Evolutionary conservation across 1,140 invertebrate species (phyloP), one percentile per base, ranked within the genome.

Genomic region (Heterodera carotae): DNA sequence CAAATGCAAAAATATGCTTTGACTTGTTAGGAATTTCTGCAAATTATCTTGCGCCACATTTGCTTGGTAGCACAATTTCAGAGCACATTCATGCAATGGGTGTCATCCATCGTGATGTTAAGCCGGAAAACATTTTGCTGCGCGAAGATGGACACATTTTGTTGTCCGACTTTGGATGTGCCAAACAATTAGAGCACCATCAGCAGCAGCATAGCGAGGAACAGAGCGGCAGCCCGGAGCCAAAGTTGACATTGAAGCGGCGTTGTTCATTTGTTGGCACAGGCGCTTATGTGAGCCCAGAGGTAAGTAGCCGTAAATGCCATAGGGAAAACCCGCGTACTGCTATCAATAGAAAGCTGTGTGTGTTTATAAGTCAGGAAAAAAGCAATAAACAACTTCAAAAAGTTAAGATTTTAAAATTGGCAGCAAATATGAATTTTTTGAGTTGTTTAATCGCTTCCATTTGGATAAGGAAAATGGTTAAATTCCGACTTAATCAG

Each of bases 221-320:
- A 62, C n/a, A 18, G 29, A 39, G 39, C n/a, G 59, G 6, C 29
- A 39, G 34, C 6, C 15, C 69, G 60, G 53, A 33, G 10, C 25
- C 56, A 25, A 33, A 34, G 34, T 25, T 25, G 27, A 25, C 69
- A 8, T 36, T 48, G 36, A 78, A 79, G 71, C 76, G 88, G 67
- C 85, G 85, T 82, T 93, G 93, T 85, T 97, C 95, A 86, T 98
- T 98, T 89, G 95, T 97, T 10, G 96, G 97, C 34, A 98, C 97
- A 18, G 95, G 96, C 0, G 95, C 98, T 87, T 99, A 98, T 89
- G 95, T 99, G 0, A 96, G 94, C 64, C 97, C 97, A 7, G 97
- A 99, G 89, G 90, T 98, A 22, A 89, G 98, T 5, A 92, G 92
- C 36, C 2, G n/a, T n/a, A n/a, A n/a, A n/a, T n/a, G n/a, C n/a